Base-by-base conservation (phyloP, 2,797 vertebrate species). In the Aulostomus chinensis region DNA sequence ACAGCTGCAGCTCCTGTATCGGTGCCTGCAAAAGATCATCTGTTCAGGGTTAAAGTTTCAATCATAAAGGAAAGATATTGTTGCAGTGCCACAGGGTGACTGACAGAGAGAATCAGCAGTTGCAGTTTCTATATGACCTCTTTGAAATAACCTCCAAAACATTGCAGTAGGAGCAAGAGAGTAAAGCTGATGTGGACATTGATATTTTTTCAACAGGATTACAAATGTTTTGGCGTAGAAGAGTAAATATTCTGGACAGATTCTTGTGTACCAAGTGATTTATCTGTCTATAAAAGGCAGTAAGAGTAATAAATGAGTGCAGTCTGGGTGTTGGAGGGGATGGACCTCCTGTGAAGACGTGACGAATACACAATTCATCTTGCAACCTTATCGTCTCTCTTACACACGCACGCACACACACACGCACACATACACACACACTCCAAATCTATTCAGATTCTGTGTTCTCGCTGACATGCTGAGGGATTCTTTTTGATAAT, bases 281-380 rank as follows among this genome's bases (percentile, higher is more conserved):
- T 65, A 36, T 78, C 69, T 51, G 61, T 75, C 60, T 48, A 17
- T 35, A 48, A 61, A 54, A 66, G 53, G 17, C 59, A 63, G 62
- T 38, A 36, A 35, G 62, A 68, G 46, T 73, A 62, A 83, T 72
- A 64, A 76, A 66, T 31, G 42, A 63, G 60, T 14, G 26, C 42
- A 35, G 45, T 80, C 43, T 17, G 26, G 65, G 71, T 22, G 16
- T 50, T 39, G 41, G 76, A 63, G 71, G 58, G 37, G 68, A 69
- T 45, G 64, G 78, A 79, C 79, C 75, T 73, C 84, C 80, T 56
- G 50, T 41, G 69, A 76, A 70, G 79, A 84, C 73, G 67, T 85
- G 80, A 84, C 84, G 84, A 85, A 84, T 81, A 80, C 76, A 80
- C 73, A 82, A 79, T 79, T 78, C 83, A 78, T 80, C 73, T 65